These are phyloP conservation scores for Drosophila affinis DNA, from an alignment of 2,888 invertebrate genomes.

Conservation along the genomic window DNA sequence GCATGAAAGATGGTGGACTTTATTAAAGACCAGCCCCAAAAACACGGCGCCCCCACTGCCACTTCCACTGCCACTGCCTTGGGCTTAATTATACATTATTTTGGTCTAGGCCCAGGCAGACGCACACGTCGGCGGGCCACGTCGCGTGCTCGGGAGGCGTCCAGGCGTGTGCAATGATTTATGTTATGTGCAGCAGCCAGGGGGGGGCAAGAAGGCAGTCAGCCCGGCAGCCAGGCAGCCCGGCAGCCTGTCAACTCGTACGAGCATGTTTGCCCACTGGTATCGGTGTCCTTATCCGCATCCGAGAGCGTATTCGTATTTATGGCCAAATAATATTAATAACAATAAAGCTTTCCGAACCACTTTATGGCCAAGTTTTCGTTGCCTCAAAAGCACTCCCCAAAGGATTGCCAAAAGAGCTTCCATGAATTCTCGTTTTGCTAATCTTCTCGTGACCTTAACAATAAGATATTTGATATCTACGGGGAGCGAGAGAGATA, in stretches of 20 bases:
- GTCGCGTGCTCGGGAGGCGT: slow-evolving; percentile 50
- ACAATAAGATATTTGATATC: background rate
- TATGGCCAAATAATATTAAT: slow-evolving; percentile 53
- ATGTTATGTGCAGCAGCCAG: slow-evolving; percentile 41
- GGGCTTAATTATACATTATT: slow-evolving; percentile 49
- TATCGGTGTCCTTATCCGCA: slow-evolving; percentile 23
- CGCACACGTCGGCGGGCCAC: slow-evolving; percentile 29
- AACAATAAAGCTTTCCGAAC: slow-evolving; percentile 54
- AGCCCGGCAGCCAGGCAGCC: slow-evolving; percentile 1
- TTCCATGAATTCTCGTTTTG: background rate
- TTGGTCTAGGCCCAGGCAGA: slow-evolving; percentile 39
- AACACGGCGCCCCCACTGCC: background rate
- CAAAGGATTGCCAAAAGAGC: background rate
- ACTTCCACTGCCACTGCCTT: slow-evolving; percentile 1
- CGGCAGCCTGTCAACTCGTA: slow-evolving; percentile 39
- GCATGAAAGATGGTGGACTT: slow-evolving; percentile 46
- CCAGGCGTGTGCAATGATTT: slow-evolving; percentile 57
- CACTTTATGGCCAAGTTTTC: slow-evolving; percentile 49
- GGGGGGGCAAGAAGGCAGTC: slow-evolving; percentile 1
- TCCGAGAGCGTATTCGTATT: slow-evolving; percentile 42
- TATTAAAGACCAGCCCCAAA: slow-evolving; percentile 33
- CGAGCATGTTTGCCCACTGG: background rate
- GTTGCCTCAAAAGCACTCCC: background rate
- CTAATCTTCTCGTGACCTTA: background rate
- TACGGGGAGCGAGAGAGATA: background rate